Evolutionary conservation across 2,797 vertebrate genomes (phyloP).

Genomic region (Ptychadena robeensis): DNA sequence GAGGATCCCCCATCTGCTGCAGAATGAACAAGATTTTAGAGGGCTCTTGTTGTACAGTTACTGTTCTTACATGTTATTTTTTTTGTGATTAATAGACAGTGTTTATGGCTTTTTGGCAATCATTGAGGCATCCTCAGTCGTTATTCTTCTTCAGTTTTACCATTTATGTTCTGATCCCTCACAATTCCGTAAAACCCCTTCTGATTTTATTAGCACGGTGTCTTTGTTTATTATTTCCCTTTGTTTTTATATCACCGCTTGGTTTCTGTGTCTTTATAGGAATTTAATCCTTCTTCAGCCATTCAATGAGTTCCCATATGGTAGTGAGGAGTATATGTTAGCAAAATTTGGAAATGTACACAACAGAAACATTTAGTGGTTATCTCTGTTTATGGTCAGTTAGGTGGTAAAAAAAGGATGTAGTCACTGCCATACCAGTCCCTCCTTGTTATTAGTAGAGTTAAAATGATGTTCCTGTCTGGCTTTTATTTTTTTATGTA

Average conservation of each 20-base stretch:
- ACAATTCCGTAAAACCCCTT: background rate
- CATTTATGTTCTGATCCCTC: background rate
- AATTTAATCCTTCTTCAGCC: background rate
- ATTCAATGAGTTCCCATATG: background rate
- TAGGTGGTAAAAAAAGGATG: background rate
- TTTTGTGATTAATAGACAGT: background rate
- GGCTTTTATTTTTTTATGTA: background rate
- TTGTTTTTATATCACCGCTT: background rate
- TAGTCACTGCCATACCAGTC: background rate
- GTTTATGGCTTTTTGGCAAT: background rate
- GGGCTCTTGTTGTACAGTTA: slow-evolving; percentile 12
- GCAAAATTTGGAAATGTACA: background rate
- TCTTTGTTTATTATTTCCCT: slow-evolving; percentile 22
- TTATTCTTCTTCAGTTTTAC: background rate
- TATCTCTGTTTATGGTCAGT: background rate
- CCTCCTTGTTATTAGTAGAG: background rate
- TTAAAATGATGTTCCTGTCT: background rate
- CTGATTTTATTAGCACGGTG: background rate
- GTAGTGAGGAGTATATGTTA: background rate
- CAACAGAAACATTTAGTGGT: background rate
- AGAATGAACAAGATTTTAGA: slow-evolving; percentile 22
- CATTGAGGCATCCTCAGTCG: slow-evolving; percentile 1
- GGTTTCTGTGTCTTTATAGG: background rate
- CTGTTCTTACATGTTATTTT: background rate
- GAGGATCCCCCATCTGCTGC: slow-evolving; percentile 48